Conservation (phyloP, 2,797 vertebrate species). For the Micromesistius poutassou region DNA sequence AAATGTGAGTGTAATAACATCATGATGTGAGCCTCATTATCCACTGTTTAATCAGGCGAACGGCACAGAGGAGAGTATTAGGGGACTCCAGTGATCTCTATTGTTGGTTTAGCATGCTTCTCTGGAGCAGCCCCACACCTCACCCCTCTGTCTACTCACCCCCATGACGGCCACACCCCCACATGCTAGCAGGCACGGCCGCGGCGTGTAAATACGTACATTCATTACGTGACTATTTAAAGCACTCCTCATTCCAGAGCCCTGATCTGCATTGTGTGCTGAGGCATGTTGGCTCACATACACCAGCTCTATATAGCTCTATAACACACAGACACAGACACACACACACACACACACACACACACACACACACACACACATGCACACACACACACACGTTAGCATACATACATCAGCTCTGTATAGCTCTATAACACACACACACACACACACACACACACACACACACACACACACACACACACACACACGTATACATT, state of each 20-base stretch:
- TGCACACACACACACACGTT: no score
- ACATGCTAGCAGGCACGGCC: background rate
- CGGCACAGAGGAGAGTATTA: constrained; percentile 20
- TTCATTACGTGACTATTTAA: background rate
- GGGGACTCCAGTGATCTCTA: constrained; percentile 3
- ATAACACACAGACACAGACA: no score
- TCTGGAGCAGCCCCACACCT: constrained; percentile 16
- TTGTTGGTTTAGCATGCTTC: constrained; percentile 3
- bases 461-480: no score
- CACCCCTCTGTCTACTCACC: background rate
- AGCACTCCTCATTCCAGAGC: background rate
- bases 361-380: no score
- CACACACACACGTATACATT: no score
- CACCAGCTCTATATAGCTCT: no score
- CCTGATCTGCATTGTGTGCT: background rate
- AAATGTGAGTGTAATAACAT: constrained; percentile 28
- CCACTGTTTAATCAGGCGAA: constrained; percentile 27
- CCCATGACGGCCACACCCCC: background rate
- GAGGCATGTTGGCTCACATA: background rate
- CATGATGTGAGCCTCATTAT: constrained; percentile 32
- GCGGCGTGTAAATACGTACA: background rate
- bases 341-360: no score
- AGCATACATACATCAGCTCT: no score
- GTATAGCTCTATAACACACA: no score
- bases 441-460: no score